A percentile compares a stretch with the other conserved stretches of the same genome.
These are phyloP conservation scores for Drosophila demipolita DNA, from an alignment of 2,888 invertebrate genomes.

Conservation along the genomic window DNA sequence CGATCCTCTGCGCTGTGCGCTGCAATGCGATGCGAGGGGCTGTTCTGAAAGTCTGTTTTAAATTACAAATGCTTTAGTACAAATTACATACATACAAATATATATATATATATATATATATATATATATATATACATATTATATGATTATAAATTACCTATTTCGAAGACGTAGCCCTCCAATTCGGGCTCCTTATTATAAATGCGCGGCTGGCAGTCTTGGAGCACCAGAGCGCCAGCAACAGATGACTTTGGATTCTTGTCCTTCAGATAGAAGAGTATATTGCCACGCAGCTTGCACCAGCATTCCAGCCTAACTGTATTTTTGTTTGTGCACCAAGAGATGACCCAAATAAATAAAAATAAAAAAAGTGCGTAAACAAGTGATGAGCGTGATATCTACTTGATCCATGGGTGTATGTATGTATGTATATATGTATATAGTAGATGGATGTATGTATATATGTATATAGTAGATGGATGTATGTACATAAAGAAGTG, in stretches of 20 bases:
- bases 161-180: slow-evolving; percentile 92
- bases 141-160: slow-evolving; percentile 86
- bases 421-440: not conserved
- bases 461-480: not conserved
- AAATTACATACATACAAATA: not conserved
- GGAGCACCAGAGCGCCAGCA: slow-evolving; percentile 94
- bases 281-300: slow-evolving; percentile 96
- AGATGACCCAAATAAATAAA: slow-evolving; percentile 16
- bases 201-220: slow-evolving; percentile 92
- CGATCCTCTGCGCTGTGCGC: slow-evolving; percentile 93
- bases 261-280: slow-evolving; percentile 96
- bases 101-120: not conserved
- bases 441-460: not conserved
- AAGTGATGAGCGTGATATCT: slow-evolving; percentile 31
- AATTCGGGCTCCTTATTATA: slow-evolving; percentile 87
- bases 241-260: slow-evolving; percentile 95
- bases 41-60: slow-evolving; percentile 93
- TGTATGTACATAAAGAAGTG: not conserved
- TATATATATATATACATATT: not conserved
- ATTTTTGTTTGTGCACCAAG: slow-evolving; percentile 5
- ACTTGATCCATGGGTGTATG: slow-evolving; percentile 2
- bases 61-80: not conserved
- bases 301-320: slow-evolving; percentile 92
- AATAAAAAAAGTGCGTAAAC: slow-evolving; percentile 46
- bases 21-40: slow-evolving; percentile 92